Percentiles rank a stretch among this genome's conserved stretches.
These are phyloP conservation scores for Agonopterix subpropinquella DNA, from an alignment of 2,888 invertebrate species.

Conservation along the genomic window DNA sequence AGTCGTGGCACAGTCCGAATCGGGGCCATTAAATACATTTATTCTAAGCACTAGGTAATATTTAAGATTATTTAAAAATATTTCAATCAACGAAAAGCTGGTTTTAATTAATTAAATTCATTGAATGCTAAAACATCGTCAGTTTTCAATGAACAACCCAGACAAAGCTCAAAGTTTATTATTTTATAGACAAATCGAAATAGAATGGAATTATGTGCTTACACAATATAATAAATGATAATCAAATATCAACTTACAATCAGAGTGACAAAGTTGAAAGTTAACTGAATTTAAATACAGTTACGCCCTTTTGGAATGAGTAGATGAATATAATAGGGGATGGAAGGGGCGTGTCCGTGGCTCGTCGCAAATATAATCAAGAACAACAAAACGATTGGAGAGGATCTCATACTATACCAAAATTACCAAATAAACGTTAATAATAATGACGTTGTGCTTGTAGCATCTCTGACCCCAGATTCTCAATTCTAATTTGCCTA, in stretches of 20 bases:
- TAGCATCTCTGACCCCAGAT: no score
- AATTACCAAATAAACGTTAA: neutral
- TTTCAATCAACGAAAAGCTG: constrained; percentile 28
- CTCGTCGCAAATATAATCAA: constrained; percentile 73
- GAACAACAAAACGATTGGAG: constrained; percentile 38
- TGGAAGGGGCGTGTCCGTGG: constrained; percentile 66
- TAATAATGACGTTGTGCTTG: no score
- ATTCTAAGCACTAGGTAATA: no score
- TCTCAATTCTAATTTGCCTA: no score
- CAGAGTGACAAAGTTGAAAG: constrained; percentile 18
- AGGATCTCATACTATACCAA: constrained; percentile 4
- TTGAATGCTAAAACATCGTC: constrained; percentile 66
- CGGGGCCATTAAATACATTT: no score
- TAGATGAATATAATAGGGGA: constrained; percentile 62
- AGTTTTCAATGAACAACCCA: constrained; percentile 55
- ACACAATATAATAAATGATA: constrained; percentile 25
- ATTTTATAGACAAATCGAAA: constrained; percentile 70
- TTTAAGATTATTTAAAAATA: neutral
- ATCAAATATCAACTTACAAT: constrained; percentile 8
- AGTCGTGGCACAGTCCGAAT: no score
- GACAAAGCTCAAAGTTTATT: constrained; percentile 74
- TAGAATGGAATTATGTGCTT: constrained; percentile 41
- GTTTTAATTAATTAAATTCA: constrained; percentile 71
- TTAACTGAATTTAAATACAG: constrained; percentile 17
- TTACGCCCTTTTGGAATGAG: constrained; percentile 33